Evolutionary conservation across 2,888 invertebrate genomes (phyloP), one percentile per base, ranked within the genome.

Genomic region (Meliscaeva auricollis): DNA sequence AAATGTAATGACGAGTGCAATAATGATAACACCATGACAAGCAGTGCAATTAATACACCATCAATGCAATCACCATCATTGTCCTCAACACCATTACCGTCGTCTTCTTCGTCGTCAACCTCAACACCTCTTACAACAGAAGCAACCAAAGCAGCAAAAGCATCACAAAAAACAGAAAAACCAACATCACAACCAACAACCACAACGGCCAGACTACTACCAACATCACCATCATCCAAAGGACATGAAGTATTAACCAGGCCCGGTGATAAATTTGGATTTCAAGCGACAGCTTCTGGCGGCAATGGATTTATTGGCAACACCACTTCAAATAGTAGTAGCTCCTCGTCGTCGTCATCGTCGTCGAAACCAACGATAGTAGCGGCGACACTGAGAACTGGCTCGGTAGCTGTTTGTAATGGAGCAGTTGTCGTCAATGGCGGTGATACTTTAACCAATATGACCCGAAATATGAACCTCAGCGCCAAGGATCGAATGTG

Each of bases 211-310:
- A n/a, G n/a, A n/a, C n/a, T n/a, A n/a, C n/a, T n/a, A 69, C 35
- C 81, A 52, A 56, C 68, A 35, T 15, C 77, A 62, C 41, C 64
- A 50, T 32, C 62, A 32, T 74, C 82, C 56, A 54, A 70, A 76
- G 87, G 82, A 87, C 77, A 82, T 82, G 74, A 78, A 60, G 87
- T 82, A 82, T 82, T 75, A 78, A 64, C 78, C 70, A 54, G 70
- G 74, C 20, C 64, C 3, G 73, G 82, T 60, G 82, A 87, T 87
- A 87, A 87, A 87, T 82, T 77, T 82, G 77, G 73, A 74, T 89
- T 88, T 88, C 87, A 88, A 89, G 88, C 89, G 89, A 87, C 89
- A 85, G 91, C 90, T 89, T 89, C 80, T 89, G 88, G 87, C 68
- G 80, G 80, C 77, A 76, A 44, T 66, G 79, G 74, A 77, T 77